A percentile compares a stretch with the other conserved stretches of the same genome.
Conservation (phyloP, 1,140 invertebrate genomes). For the Rhopalosiphum maidis region DNA sequence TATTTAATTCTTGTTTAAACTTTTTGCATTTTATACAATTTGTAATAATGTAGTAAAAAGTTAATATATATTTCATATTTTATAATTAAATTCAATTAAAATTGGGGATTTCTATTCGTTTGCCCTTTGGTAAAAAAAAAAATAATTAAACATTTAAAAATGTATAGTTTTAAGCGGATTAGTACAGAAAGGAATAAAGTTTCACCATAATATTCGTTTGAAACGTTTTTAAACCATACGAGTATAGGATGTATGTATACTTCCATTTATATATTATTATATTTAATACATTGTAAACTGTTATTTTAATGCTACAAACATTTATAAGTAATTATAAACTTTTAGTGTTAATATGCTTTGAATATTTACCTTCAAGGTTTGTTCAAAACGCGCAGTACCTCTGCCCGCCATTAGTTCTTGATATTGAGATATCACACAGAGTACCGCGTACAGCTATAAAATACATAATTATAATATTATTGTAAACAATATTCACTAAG, state of each 20-base stretch:
- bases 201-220: neutral
- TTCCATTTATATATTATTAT: neutral
- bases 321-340: neutral
- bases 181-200: neutral
- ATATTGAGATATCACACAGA: conserved; percentile 83
- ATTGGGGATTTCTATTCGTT: neutral
- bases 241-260: neutral
- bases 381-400: conserved; percentile 70
- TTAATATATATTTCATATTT: neutral
- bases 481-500: neutral
- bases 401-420: conserved; percentile 78
- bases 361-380: conserved; percentile 56
- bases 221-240: neutral
- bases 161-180: neutral
- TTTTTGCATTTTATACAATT: neutral
- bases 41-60: neutral
- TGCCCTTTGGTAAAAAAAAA: neutral
- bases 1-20: neutral
- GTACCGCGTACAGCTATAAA: conserved; percentile 76
- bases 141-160: neutral
- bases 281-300: neutral
- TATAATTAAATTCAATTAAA: neutral
- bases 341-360: neutral
- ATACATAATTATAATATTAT: conserved; percentile 30
- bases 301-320: neutral